Conservation (phyloP, 2,113 vertebrate species). For the Irena cyanogastra region DNA sequence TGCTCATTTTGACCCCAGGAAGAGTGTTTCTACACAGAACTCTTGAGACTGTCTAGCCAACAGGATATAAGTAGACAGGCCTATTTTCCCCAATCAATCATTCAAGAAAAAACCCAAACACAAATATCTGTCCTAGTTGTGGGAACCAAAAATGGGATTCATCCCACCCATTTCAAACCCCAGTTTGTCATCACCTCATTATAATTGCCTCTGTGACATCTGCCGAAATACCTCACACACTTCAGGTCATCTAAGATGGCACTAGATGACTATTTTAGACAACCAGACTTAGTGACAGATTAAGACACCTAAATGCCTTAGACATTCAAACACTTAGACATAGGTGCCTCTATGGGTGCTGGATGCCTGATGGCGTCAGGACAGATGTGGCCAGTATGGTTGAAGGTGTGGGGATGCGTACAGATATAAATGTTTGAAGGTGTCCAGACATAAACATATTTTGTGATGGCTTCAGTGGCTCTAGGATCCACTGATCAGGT, state of each 20-base stretch:
- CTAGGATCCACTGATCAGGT: not conserved
- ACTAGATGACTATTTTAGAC: not conserved
- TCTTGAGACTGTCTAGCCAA: not conserved
- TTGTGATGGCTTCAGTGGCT: not conserved
- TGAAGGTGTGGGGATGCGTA: not conserved
- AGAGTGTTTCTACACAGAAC: not conserved
- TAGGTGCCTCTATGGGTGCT: not conserved
- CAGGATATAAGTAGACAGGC: not conserved
- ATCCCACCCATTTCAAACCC: not conserved
- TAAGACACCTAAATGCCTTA: not conserved
- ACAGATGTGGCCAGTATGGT: not conserved
- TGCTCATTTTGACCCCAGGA: not conserved
- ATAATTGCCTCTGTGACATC: not conserved
- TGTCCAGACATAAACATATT: not conserved
- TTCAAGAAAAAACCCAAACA: not conserved
- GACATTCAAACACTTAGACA: not conserved
- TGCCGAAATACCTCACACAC: not conserved
- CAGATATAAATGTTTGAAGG: not conserved
- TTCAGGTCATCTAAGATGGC: not conserved
- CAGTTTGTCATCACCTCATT: not conserved
- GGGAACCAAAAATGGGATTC: not conserved
- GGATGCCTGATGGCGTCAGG: not conserved
- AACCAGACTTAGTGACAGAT: not conserved
- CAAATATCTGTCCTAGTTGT: not conserved
- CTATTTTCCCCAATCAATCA: not conserved